Evolutionary conservation across 2,113 vertebrate species (phyloP), one percentile per base, ranked within the genome.

Genomic region (Mastomys natalensis): DNA sequence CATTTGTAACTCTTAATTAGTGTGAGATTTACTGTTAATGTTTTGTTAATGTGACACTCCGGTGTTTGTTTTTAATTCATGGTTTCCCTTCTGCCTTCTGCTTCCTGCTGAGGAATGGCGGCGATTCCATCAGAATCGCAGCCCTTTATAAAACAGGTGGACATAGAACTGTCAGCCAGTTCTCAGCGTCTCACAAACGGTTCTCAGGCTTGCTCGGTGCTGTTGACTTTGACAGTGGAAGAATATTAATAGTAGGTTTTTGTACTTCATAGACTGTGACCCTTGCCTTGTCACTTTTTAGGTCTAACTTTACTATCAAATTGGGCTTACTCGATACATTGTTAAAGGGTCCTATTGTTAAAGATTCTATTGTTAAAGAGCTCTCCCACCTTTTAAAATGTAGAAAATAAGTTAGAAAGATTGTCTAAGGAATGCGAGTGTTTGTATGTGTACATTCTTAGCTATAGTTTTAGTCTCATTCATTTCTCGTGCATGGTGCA

Each of bases 151-250:
- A 60, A 64, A n/a, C 64, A 96, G 31, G 29, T 55, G 92, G 48
- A 98, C 78, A 95, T 89, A 68, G 95, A 94, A 91, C 93, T 95
- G 95, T 98, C 94, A 95, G 96, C 96, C 95, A 97, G 13, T 89
- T 97, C 91, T 92, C 24, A 2, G 0, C 11, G 7, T 94, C 78
- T 96, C 87, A 98, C 97, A 97, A 64, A 94, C 90, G 81, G 68
- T 81, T 40, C 72, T 89, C 95, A 68, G 93, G 51, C 90, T 95
- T 95, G 72, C 90, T 95, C 85, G 60, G 31, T 84, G 80, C 81
- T 97, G 97, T 95, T 97, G 97, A 7, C 87, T 95, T 98, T 94
- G 92, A 96, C 94, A 92, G 45, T 31, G 96, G 90, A 26, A 8
- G 95, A 89, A 77, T 26, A 40, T 88, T 95, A 76, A 77, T 21